These are phyloP conservation scores for Chinchilla lanigera DNA, from an alignment of 2,113 vertebrate species.

Conservation along the genomic window DNA sequence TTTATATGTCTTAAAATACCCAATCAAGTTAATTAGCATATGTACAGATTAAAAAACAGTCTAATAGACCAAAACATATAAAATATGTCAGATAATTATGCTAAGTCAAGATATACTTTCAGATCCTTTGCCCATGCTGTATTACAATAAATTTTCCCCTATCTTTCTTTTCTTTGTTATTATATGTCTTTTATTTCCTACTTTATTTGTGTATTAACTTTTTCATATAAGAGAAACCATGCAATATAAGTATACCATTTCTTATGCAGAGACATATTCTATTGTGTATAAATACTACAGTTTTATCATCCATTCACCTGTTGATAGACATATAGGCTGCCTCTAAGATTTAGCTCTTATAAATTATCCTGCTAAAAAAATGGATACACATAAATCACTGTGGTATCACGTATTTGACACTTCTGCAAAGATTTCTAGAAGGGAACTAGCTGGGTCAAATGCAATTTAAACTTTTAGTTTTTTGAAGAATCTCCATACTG, in stretches of 20 bases:
- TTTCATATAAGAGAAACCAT: background rate
- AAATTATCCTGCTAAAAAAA: background rate
- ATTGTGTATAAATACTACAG: background rate
- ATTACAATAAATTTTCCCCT: background rate
- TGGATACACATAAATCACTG: too few species aligned
- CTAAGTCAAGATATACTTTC: background rate
- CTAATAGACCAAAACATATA: background rate
- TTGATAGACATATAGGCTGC: background rate
- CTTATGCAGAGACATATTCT: background rate
- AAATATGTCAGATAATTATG: background rate
- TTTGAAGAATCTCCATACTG: background rate
- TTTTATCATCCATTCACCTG: background rate
- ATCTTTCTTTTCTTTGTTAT: background rate
- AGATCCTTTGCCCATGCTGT: background rate
- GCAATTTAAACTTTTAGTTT: background rate
- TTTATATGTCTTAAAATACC: background rate
- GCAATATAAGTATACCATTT: background rate
- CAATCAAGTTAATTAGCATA: background rate
- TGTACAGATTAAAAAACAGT: background rate
- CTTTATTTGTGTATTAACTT: background rate
- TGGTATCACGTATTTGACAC: too few species aligned
- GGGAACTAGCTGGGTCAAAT: background rate
- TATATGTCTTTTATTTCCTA: background rate
- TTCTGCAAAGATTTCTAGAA: background rate
- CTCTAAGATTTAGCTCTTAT: background rate